These are phyloP conservation scores for Aegotheles bennettii DNA, from an alignment of 2,113 vertebrate species.

Conservation along the genomic window DNA sequence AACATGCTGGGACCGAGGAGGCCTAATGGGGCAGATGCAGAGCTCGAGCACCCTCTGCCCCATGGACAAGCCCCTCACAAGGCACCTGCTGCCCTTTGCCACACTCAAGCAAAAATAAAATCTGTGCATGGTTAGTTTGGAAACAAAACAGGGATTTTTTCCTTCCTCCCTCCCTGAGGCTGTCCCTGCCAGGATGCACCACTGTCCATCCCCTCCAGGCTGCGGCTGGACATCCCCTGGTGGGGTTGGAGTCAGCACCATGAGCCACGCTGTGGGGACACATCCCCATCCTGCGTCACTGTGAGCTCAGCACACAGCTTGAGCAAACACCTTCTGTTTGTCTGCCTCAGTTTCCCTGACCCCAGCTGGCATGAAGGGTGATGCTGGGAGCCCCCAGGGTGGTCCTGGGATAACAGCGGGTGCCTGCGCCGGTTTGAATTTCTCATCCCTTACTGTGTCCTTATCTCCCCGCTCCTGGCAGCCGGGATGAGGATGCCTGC, in stretches of 20 bases:
- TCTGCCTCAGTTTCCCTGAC: background rate
- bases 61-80: accelerated
- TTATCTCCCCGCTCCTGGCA: background rate
- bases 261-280: accelerated
- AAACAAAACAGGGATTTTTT: accelerated
- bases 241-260: accelerated
- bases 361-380: accelerated
- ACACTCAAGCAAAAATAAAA: background rate
- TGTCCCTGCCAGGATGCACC: background rate
- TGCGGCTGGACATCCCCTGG: background rate
- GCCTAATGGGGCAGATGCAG: accelerated
- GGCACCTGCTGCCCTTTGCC: background rate
- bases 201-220: background rate
- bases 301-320: background rate
- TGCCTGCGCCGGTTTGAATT: accelerated
- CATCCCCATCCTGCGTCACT: background rate
- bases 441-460: background rate
- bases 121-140: accelerated
- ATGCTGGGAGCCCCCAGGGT: background rate
- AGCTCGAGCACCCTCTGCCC: background rate
- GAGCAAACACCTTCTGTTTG: background rate
- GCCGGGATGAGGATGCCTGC: background rate
- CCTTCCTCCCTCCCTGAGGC: background rate
- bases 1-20: background rate
- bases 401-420: background rate